Evolutionary conservation across 2,888 invertebrate species (phyloP), one percentile per base, ranked within the genome.

Genomic region (Vanessa cardui): DNA sequence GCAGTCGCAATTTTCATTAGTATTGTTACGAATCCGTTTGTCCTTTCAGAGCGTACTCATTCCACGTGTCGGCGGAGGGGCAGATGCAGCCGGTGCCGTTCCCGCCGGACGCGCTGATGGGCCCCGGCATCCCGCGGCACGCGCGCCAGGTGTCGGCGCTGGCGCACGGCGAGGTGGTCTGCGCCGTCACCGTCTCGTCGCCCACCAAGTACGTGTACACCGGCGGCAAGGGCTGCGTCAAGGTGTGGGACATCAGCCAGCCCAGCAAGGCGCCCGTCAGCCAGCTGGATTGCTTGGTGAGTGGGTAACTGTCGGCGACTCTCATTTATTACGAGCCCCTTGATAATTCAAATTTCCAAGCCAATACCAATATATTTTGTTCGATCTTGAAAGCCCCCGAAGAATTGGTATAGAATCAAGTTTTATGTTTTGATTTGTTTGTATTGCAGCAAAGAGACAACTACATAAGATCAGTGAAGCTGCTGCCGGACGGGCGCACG

Each of bases 181-280:
- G 99, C 90, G 99, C 99, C 47, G 99, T 99, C 61, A 98, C 99
- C 69, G 98, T 99, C 80, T 97, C 98, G 72, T 97, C 97, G 88
- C 97, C 98, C 69, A 97, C 97, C 62, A 97, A 97, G 85, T 97
- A 97, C 89, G 97, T 98, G 62, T 99, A 98, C 93, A 99, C 99
- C 4, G 99, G 98, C 58, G 98, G 98, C 78, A 98, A 98, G 91
- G 98, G 99, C 72, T 98, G 98, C 91, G 99, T 99, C 77, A 99
- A 99, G 91, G 98, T 99, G 70, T 98, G 98, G 98, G 98, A 98
- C 91, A 98, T 98, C 87, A 96, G 96, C 88, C 97, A 97, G 84
- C 96, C 97, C 39, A 96, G 95, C 72, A 97, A 97, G 86, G 96
- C 95, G 79, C 97, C 98, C 63, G 96, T 98, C 72, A 97, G 97